Base-by-base conservation (phyloP, 2,113 vertebrate genomes). In the Crypturellus undulatus region DNA sequence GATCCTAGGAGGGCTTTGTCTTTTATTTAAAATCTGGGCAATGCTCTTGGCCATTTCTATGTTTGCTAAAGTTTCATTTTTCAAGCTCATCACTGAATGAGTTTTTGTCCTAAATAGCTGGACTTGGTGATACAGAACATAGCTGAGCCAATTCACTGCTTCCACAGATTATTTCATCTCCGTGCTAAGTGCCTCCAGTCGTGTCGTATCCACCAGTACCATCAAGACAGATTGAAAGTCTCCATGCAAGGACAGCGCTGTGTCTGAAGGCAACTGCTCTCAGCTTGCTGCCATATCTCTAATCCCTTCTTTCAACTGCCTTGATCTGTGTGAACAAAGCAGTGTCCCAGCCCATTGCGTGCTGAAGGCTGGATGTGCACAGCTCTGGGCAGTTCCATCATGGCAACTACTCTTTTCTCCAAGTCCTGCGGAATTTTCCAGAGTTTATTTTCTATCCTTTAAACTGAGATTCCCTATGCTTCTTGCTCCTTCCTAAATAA, bases 31-130 rank as follows among this genome's bases (percentile, higher is more conserved):
- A 42, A 17, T 34, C 22, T 32, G 42, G 36, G 14, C 49, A 76
- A 36, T 0, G 0, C 1, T 45, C 10, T 13, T 45, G 38, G 24
- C 3, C 32, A 12, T 72, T 42, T 68, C 63, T 60, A n/a, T 71
- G 12, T 17, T 64, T 81, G 8, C 69, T 34, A 18, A 63, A 40
- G 13, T 86, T 24, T 59, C n/a, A 18, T 54, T 70, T 56, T 64
- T 18, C 38, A 64, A 72, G 42, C 28, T 71, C 0, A 0, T 71
- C 79, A 32, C 22, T 79, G 38, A 19, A 87, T 25, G 21, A 88
- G 28, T 56, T 56, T 56, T 30, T 32, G 17, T 42, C 64, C 63
- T 40, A 38, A 65, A 30, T 15, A 15, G 34, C 9, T n/a, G 40
- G 80, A 59, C 10, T 78, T 76, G 12, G 52, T 81, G 13, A 34